Base-by-base conservation (phyloP, 2,888 invertebrate species). In the Meteorus colon region DNA sequence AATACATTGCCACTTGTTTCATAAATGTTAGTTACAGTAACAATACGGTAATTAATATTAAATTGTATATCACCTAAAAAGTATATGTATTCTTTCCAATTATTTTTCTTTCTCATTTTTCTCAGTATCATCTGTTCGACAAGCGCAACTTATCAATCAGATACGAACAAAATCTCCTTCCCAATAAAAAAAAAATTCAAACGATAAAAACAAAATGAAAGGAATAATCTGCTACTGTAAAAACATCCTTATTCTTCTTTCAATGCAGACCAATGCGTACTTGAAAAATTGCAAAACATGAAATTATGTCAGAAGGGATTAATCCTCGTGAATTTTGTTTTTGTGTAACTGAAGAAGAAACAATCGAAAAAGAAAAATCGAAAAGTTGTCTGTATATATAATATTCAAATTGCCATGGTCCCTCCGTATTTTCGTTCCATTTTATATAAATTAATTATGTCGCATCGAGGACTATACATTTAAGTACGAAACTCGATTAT, bases 1-100 rank as follows among this genome's bases (percentile, higher is more conserved):
- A 93, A 89, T 89, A 92, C 92, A 92, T 92, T 93, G 93, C 92
- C 92, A 92, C 92, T 91, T 91, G 90, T 89, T 90, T 86, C 86
- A 80, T 89, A 88, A 89, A 84, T 86, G 83, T 85, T 88, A 88
- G 85, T 87, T 89, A 88, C 87, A 85, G 84, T 87, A 87, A 88
- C 84, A 86, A 86, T 88, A 87, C 82, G 85, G 84, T 89, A 88
- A 87, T 86, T 88, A 89, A 89, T 84, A 84, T 86, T 79, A 79
- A 79, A 55, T 55, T 79, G 76, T 83, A 84, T 65, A 67, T 82
- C 78, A 84, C 81, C 79, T 55, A 55, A 55, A 81, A 81, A 81
- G 73, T 80, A 81, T 79, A 78, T 80, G 77, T 81, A 79, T 79
- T 80, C 72, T 82, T 82, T 83, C 81, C 81, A 81, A 82, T 84